A percentile compares a stretch with the other conserved stretches of the same genome.
Evolutionary conservation across 2,797 vertebrate genomes (phyloP).

Genomic region (Oreortyx pictus): DNA sequence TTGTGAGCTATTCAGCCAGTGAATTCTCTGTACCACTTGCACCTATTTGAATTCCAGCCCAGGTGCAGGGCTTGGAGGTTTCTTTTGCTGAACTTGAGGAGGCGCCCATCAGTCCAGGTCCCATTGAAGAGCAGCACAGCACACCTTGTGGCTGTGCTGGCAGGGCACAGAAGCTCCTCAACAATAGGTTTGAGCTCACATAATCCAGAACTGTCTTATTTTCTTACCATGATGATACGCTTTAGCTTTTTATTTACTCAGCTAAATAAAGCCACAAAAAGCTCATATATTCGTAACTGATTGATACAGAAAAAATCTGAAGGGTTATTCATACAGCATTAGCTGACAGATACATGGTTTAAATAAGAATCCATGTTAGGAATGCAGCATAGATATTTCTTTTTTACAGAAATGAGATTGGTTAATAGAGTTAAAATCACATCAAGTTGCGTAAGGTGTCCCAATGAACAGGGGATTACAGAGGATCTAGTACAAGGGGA

Average conservation of each 20-base stretch:
- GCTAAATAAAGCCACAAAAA: neutral
- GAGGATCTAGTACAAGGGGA: neutral
- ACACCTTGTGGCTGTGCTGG: neutral
- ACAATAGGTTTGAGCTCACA: neutral
- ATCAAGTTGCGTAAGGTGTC: neutral
- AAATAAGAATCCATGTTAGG: neutral
- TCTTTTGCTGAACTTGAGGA: neutral
- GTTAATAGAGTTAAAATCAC: neutral
- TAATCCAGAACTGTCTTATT: neutral
- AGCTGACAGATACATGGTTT: neutral
- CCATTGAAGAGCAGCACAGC: neutral
- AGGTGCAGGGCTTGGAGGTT: neutral
- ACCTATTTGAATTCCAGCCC: neutral
- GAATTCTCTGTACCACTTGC: neutral
- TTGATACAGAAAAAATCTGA: neutral
- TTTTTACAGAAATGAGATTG: neutral
- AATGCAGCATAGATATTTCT: neutral
- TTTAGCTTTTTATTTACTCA: neutral
- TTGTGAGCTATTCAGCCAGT: neutral
- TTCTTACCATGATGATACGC: neutral
- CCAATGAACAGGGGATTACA: neutral
- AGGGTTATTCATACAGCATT: neutral
- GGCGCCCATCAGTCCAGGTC: fast-evolving
- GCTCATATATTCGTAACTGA: neutral
- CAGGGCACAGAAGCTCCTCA: neutral